Evolutionary conservation across 1,140 invertebrate species (phyloP), one percentile per base, ranked within the genome.

Genomic region (Pteromalus puparum): DNA sequence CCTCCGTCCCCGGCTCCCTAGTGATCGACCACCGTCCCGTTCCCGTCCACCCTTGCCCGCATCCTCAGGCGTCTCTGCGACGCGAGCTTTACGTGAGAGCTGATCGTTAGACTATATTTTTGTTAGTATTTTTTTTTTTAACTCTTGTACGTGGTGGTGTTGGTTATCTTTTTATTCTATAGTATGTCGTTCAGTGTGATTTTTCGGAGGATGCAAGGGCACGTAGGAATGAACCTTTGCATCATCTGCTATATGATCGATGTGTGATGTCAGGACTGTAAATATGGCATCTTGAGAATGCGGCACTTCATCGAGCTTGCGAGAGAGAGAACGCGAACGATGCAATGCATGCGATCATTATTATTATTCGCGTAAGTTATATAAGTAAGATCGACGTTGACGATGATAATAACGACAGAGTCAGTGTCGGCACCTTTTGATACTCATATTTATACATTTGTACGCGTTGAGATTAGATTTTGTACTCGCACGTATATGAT

Each of bases 1-100:
- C 92, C 91, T 15, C 91, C 91, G 4, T 93, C 92, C 9, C 92
- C 92, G 42, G 91, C 92, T 38, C 92, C 92, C 61, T 92, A 87
- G 83, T 85, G 68, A 80, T 74, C 61, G 4, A 38, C 34, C 67
- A 30, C n/a, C 30, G 61, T 6, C 30, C 38, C 26, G 4, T 86
- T 26, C 67, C 67, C 53, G 53, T 61, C 53, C 67, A 28, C 28
- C 67, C 26, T 70, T 12, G 67, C 67, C 3, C 28, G 38, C 61
- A 30, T 68, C 10, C 1, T 77, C 73, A 34, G n/a, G 28, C 76
- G 68, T 21, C 26, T 77, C 30, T 76, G 61, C 38, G 21, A 83
- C 34, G 74, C 34, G 13, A 68, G 74, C 61, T 83, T 83, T n/a
- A 61, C 30, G 28, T 48, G 12, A 73, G 6, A 80, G 34, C 10